Evolutionary conservation across 2,888 invertebrate species (phyloP), one percentile per base, ranked within the genome.

Genomic region (Toxonevra muliebris): DNA sequence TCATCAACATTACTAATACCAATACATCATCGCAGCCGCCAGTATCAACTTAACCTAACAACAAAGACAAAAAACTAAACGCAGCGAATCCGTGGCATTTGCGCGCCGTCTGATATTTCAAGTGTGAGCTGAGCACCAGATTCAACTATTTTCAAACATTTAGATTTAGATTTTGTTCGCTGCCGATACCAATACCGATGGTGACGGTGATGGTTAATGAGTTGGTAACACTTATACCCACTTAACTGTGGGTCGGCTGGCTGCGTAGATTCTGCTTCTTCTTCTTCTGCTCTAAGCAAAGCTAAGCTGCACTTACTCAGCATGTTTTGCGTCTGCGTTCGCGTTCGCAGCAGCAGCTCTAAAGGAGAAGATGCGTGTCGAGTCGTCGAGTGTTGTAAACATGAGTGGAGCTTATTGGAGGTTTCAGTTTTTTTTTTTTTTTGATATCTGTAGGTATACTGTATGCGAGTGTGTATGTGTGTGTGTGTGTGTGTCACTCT

Each of bases 131-230:
- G 41, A 40, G 19, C 17, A 17, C 19, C 45, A 40, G 48, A 50
- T 30, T 30, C 41, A 57, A 12, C 9, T 10, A 50, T 1, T 30
- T 30, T 20, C 17, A n/a, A 52, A 50, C 41, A 30, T 30, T 30
- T 30, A 30, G 30, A 30, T 30, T 30, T 30, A 30, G 30, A 30
- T 30, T 30, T 30, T 7, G 30, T 30, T 4, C 30, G 30, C 7
- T 30, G 30, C 7, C 30, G 30, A 42, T 42, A n/a, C 20, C 1
- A 20, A 17, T 10, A 17, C 17, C 45, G 15, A 30, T 40, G 45
- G 54, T 40, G n/a, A n/a, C 10, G 48, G 1, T 42, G 19, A 40
- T 42, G 43, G 15, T 80, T 81, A 82, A 81, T 80, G 81, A 82
- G 71, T 69, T 70, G 68, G 68, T 63, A 70, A 73, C 71, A 70